These are phyloP conservation scores for Leptinotarsa tumamoca DNA, from an alignment of 2,888 invertebrate species.

Conservation along the genomic window DNA sequence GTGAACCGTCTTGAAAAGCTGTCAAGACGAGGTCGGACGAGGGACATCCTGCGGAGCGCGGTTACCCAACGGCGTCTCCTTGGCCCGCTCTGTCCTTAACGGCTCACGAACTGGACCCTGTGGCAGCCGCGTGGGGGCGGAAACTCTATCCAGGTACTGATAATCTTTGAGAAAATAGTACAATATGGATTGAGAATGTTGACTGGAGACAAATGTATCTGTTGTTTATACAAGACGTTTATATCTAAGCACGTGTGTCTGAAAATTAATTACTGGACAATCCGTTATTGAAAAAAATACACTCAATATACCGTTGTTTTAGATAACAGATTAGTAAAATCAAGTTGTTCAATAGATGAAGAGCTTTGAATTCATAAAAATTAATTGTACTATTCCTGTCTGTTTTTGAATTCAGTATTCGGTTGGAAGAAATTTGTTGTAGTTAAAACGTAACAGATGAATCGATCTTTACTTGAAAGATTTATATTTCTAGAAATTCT, in stretches of 20 bases:
- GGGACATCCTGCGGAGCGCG: constrained; percentile 70
- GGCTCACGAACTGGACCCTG: constrained; percentile 77
- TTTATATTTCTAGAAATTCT: too few relatives aligned
- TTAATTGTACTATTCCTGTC: too few relatives aligned
- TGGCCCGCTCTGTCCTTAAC: constrained; percentile 75
- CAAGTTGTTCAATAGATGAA: too few relatives aligned
- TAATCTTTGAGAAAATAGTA: constrained; percentile 10
- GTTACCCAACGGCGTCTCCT: constrained; percentile 83
- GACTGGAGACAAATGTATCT: not conserved
- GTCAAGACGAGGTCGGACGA: constrained; percentile 83
- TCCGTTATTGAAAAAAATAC: too few relatives aligned
- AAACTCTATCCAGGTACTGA: constrained; percentile 75
- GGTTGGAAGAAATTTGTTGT: too few relatives aligned
- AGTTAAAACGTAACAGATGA: too few relatives aligned
- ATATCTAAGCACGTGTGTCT: not conserved
- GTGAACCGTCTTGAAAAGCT: constrained; percentile 48
- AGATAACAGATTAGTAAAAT: too few relatives aligned
- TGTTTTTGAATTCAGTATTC: too few relatives aligned
- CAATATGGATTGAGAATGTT: not conserved
- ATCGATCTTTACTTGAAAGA: too few relatives aligned
- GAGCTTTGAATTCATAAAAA: too few relatives aligned
- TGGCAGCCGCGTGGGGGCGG: constrained; percentile 81
- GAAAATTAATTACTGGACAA: not conserved
- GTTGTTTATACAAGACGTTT: not conserved
- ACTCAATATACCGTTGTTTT: too few relatives aligned